A percentile compares a stretch with the other conserved stretches of the same genome.
phyloP scores from a whole-genome alignment of 2,888 invertebrate species.

The Cecidostiba fungosa region DNA sequence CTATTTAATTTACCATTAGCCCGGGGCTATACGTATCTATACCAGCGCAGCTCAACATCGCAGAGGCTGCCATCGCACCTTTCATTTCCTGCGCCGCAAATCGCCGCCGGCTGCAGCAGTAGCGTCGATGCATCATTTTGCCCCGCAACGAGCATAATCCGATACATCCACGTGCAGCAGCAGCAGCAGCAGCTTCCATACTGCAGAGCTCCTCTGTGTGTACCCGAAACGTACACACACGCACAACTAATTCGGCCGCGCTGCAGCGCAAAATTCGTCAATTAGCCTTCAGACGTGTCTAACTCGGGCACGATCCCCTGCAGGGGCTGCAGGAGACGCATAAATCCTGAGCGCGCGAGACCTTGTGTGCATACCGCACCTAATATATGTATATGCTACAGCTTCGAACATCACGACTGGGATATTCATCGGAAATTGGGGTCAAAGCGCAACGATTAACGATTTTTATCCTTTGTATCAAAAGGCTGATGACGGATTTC shows the following conservation, averaged over 20 bases:
- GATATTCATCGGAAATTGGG: background rate
- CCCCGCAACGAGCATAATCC: background rate
- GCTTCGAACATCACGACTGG: too few species aligned
- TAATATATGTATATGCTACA: too few species aligned
- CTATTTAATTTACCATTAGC: background rate
- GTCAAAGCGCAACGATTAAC: too few species aligned
- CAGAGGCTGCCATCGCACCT: too few species aligned
- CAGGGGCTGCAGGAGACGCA: background rate
- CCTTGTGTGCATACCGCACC: too few species aligned
- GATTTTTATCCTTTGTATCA: too few species aligned
- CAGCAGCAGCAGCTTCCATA: background rate
- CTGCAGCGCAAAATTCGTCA: slow-evolving; percentile 24
- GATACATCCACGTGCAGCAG: background rate
- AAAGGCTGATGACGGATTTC: background rate
- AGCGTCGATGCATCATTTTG: background rate
- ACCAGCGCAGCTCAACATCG: background rate
- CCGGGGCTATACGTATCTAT: background rate
- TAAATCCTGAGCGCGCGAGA: background rate
- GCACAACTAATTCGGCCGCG: background rate
- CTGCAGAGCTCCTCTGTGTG: background rate
- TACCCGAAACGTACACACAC: background rate
- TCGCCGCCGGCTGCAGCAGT: background rate
- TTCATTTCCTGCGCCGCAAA: background rate
- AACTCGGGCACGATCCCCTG: background rate
- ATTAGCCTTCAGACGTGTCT: slow-evolving; percentile 15